Evolutionary conservation across 1,140 invertebrate genomes (phyloP).

Genomic region (Pectinophora gossypiella): DNA sequence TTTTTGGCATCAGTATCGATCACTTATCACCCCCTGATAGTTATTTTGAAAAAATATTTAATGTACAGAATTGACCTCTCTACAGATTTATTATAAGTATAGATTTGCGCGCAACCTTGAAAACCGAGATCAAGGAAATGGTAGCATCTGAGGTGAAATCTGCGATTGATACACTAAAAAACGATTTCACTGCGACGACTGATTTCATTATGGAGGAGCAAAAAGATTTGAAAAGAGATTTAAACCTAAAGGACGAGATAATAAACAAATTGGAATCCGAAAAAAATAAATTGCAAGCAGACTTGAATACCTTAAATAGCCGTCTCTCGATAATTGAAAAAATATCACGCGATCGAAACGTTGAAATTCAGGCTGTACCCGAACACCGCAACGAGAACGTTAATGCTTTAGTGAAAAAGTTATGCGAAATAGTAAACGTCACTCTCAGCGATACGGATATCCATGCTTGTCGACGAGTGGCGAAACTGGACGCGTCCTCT

Average conservation of each 20-base stretch:
- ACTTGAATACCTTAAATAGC: not conserved
- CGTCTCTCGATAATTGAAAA: not conserved
- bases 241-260: not conserved
- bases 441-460: not conserved
- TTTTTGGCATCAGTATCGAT: too few species aligned
- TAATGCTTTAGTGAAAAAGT: not conserved
- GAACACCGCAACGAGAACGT: constrained; percentile 1
- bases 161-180: not conserved
- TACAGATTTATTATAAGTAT: too few species aligned
- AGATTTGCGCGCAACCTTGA: too few species aligned
- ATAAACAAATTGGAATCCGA: not conserved
- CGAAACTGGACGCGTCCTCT: not conserved
- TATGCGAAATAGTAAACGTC: not conserved
- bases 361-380: constrained; percentile 5
- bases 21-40: too few species aligned
- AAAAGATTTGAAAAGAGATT: not conserved
- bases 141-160: too few species aligned
- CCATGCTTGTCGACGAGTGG: constrained; percentile 7
- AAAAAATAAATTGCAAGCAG: not conserved
- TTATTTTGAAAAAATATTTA: too few species aligned
- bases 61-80: too few species aligned
- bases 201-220: not conserved
- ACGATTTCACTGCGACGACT: not conserved
- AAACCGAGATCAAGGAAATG: too few species aligned
- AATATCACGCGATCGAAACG: not conserved